These are phyloP conservation scores for Portevinia maculata DNA, from an alignment of 2,888 invertebrate genomes.

Conservation along the genomic window DNA sequence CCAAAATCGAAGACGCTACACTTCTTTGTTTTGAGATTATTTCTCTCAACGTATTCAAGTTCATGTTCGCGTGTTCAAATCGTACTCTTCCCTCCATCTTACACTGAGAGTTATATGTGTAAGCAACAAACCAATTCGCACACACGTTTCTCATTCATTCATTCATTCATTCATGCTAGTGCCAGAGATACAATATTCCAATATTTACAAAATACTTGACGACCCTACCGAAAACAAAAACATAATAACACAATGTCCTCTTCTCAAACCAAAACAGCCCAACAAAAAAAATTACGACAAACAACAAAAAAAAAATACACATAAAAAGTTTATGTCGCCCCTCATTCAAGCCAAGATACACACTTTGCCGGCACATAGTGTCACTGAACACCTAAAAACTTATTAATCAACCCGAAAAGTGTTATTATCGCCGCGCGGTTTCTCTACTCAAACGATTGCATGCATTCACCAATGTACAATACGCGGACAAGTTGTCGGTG, in stretches of 20 bases:
- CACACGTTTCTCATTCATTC: conserved; percentile 52
- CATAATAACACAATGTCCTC: conserved; percentile 54
- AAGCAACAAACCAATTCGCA: conserved; percentile 17
- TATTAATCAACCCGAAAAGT: conserved; percentile 72
- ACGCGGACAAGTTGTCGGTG: neutral
- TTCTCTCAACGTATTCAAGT: conserved; percentile 43
- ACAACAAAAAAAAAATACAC: conserved; percentile 35
- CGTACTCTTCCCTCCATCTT: conserved; percentile 17
- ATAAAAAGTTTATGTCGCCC: conserved; percentile 64
- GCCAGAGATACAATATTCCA: conserved; percentile 62
- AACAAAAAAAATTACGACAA: neutral
- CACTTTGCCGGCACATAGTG: conserved; percentile 61
- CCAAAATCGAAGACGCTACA: conserved; percentile 70
- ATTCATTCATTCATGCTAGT: conserved; percentile 44
- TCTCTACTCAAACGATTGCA: conserved; percentile 25
- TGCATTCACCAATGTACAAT: conserved; percentile 32
- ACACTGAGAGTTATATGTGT: conserved; percentile 51
- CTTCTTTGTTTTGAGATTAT: conserved; percentile 31
- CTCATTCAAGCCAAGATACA: conserved; percentile 30
- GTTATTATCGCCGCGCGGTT: conserved; percentile 48
- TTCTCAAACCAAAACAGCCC: conserved; percentile 19
- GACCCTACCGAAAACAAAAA: conserved; percentile 43
- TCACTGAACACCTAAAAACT: conserved; percentile 73
- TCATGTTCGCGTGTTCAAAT: conserved; percentile 56
- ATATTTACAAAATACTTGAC: conserved; percentile 63